Evolutionary conservation across 2,797 vertebrate genomes (phyloP).

Genomic region (Acropternis orthonyx): DNA sequence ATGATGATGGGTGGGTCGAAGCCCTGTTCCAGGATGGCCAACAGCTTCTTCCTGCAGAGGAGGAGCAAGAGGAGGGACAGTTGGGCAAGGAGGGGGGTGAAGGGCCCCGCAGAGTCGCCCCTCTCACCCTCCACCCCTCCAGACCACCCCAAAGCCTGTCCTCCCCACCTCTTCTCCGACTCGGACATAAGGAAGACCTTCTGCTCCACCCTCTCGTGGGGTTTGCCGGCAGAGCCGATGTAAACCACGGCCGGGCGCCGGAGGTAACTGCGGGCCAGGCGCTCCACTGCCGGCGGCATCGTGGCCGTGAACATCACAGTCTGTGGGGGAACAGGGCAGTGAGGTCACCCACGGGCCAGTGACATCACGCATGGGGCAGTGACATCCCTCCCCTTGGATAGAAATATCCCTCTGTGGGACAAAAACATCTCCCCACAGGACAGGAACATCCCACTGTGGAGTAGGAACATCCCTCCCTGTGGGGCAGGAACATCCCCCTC

Average conservation of each 20-base stretch:
- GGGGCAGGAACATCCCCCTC: background rate
- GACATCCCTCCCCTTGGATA: too few relatives aligned
- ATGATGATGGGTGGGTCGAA: slow-evolving; percentile 99
- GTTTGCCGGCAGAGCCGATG: slow-evolving; percentile 97
- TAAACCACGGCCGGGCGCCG: slow-evolving; percentile 95
- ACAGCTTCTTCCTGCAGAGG: slow-evolving; percentile 89
- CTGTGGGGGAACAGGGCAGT: slow-evolving; percentile 52
- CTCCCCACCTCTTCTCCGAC: slow-evolving; percentile 90
- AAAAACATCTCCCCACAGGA: too few relatives aligned
- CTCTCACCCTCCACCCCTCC: background rate
- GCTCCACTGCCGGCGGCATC: slow-evolving; percentile 94
- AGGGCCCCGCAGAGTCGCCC: accelerated
- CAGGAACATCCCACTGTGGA: too few relatives aligned
- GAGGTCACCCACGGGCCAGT: accelerated
- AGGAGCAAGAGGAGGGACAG: background rate
- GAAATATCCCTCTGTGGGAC: too few relatives aligned
- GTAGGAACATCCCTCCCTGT: too few relatives aligned
- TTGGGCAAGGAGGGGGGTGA: background rate
- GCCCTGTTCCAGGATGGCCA: slow-evolving; percentile 90
- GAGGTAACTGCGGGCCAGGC: slow-evolving; percentile 93
- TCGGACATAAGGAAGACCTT: slow-evolving; percentile 97
- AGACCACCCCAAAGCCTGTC: accelerated
- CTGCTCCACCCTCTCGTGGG: slow-evolving; percentile 97
- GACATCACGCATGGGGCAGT: accelerated
- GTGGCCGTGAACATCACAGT: slow-evolving; percentile 99